Evolutionary conservation across 2,888 invertebrate species (phyloP).

Genomic region (Platycheirus albimanus): DNA sequence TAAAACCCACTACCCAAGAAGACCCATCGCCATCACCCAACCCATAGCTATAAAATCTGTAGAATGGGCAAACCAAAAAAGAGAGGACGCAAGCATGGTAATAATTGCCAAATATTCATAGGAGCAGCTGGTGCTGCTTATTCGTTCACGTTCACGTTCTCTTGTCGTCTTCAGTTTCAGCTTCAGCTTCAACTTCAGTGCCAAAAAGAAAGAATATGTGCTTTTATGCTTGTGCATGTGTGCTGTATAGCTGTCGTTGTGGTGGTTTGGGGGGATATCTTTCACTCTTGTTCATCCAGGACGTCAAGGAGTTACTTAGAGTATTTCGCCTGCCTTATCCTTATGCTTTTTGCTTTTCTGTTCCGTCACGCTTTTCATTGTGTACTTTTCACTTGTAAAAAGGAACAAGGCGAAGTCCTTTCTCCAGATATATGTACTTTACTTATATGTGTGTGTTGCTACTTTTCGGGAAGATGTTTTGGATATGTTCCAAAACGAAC

Average conservation of each 20-base stretch:
- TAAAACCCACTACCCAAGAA: background rate
- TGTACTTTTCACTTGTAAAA: conserved; percentile 66
- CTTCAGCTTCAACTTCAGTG: too few relatives aligned
- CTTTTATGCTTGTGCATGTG: too few relatives aligned
- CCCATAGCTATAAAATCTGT: background rate
- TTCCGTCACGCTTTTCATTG: conserved; percentile 71
- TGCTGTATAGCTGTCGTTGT: too few relatives aligned
- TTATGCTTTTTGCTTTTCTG: conserved; percentile 34
- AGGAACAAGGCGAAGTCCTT: conserved; percentile 41
- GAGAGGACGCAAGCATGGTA: conserved; percentile 25
- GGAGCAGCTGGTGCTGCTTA: conserved; percentile 68
- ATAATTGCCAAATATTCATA: conserved; percentile 74
- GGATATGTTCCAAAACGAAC: conserved; percentile 65
- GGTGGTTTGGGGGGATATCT: conserved; percentile 51
- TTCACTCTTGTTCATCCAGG: conserved; percentile 64
- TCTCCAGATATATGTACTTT: too few relatives aligned
- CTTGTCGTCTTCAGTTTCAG: too few relatives aligned
- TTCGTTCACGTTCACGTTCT: conserved; percentile 38
- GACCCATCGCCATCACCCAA: too few relatives aligned
- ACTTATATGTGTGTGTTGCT: background rate
- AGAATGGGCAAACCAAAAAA: conserved; percentile 5
- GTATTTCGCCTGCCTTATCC: conserved; percentile 47
- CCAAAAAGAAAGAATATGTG: conserved; percentile 18
- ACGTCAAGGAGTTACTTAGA: conserved; percentile 72
- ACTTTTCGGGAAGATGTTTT: conserved; percentile 38